Percentiles rank a stretch among this genome's conserved stretches.
These are phyloP conservation scores for Globodera rostochiensis DNA, from an alignment of 1,140 invertebrate genomes.

Conservation along the genomic window DNA sequence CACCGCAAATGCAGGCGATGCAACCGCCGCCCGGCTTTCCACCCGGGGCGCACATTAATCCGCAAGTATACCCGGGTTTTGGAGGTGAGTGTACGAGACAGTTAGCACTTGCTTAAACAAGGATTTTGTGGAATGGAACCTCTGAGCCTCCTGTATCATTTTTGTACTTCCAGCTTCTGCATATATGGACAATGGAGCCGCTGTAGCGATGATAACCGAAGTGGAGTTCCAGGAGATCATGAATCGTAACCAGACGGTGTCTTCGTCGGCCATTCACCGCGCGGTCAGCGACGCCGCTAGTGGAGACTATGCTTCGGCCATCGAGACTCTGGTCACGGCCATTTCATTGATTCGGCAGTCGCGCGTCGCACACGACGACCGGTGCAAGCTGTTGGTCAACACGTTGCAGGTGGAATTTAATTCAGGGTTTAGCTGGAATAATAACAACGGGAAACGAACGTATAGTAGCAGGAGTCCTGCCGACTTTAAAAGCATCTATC, in stretches of 20 bases:
- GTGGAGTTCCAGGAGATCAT: conserved; percentile 98
- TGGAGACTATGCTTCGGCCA: conserved; percentile 90
- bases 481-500: conserved; percentile 11
- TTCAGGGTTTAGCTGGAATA: conserved; percentile 18
- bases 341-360: conserved; percentile 98
- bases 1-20: conserved; percentile 47
- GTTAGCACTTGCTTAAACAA: conserved; percentile 18
- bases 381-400: conserved; percentile 93
- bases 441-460: neutral
- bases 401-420: conserved; percentile 43
- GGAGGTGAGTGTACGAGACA: neutral
- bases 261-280: conserved; percentile 79
- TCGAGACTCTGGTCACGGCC: conserved; percentile 95
- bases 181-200: conserved; percentile 11
- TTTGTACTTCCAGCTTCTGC: conserved; percentile 10
- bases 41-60: conserved; percentile 62
- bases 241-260: conserved; percentile 91
- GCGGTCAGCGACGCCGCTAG: conserved; percentile 95
- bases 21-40: conserved; percentile 44
- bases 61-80: conserved; percentile 54
- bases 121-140: conserved; percentile 16
- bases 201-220: conserved; percentile 73
- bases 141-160: neutral
- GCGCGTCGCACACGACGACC: conserved; percentile 92
- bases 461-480: conserved; percentile 5